These are phyloP conservation scores for Aleiodes testaceus DNA, from an alignment of 2,888 invertebrate genomes.

Conservation along the genomic window DNA sequence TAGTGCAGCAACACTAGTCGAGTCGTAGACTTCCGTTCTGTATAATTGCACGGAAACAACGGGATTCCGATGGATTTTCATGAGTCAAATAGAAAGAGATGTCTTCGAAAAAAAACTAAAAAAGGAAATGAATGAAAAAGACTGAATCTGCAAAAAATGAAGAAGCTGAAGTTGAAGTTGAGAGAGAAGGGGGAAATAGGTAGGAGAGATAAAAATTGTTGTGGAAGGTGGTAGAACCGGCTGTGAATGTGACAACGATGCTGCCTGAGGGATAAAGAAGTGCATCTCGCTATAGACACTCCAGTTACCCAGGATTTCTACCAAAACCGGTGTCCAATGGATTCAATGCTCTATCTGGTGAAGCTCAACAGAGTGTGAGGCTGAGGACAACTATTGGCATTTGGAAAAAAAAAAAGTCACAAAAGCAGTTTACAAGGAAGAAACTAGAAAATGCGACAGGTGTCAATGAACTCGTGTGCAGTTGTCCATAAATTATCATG, in stretches of 20 bases:
- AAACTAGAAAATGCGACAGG: constrained; percentile 28
- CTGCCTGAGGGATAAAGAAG: constrained; percentile 31
- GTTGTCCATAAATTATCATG: constrained; percentile 17
- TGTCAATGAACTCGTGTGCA: constrained; percentile 33
- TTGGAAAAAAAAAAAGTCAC: constrained; percentile 1
- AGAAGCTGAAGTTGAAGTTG: constrained; percentile 10
- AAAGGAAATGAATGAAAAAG: too few relatives aligned
- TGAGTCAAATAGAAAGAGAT: background rate
- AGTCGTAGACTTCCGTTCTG: constrained; percentile 33
- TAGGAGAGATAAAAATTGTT: constrained; percentile 17
- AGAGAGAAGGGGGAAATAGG: constrained; percentile 17
- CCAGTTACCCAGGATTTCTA: constrained; percentile 47
- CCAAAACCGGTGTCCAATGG: constrained; percentile 39
- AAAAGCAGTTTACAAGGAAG: background rate
- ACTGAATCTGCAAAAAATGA: background rate
- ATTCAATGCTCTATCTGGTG: constrained; percentile 1
- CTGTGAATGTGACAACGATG: constrained; percentile 50
- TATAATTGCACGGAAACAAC: constrained; percentile 11
- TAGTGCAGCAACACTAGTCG: constrained; percentile 8
- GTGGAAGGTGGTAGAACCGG: constrained; percentile 44
- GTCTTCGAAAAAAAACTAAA: too few relatives aligned
- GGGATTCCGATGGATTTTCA: constrained; percentile 34
- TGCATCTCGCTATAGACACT: constrained; percentile 41
- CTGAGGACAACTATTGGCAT: constrained; percentile 22
- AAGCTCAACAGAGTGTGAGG: constrained; percentile 31